phyloP scores from a whole-genome alignment of 2,797 vertebrate genomes.

The Liparis tanakae region DNA sequence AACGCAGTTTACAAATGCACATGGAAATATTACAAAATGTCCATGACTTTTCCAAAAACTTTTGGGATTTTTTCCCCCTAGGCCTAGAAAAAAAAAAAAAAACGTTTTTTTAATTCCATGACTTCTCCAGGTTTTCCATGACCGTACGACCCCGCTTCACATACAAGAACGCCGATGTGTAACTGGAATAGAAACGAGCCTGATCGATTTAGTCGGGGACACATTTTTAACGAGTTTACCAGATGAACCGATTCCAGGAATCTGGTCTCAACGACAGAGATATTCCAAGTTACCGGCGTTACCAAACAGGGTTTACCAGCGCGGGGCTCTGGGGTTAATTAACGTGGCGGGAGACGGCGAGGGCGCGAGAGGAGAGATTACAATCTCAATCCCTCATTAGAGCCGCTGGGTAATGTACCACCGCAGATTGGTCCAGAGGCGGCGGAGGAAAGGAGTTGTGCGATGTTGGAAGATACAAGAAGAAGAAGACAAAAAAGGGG shows the following conservation, averaged over 20 bases:
- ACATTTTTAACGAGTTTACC: neutral
- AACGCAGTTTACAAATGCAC: no score
- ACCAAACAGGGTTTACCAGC: neutral
- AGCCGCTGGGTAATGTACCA: neutral
- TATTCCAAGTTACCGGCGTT: neutral
- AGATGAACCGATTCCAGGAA: neutral
- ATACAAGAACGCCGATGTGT: neutral
- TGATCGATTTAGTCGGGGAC: neutral
- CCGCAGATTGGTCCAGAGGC: no score
- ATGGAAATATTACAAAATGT: no score
- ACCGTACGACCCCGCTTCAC: no score
- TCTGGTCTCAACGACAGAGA: neutral
- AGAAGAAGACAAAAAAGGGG: neutral
- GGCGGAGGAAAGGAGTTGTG: neutral
- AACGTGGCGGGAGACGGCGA: neutral
- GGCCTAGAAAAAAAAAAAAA: no score
- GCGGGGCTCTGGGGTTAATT: neutral
- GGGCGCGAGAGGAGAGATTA: neutral
- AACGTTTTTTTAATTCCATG: no score
- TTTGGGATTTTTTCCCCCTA: no score
- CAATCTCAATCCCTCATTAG: neutral
- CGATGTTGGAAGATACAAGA: neutral
- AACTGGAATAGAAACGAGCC: slow-evolving; percentile 4
- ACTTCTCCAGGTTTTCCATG: no score
- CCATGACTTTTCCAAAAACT: no score